Evolutionary conservation across 2,888 invertebrate genomes (phyloP).

Genomic region (Eupithecia inturbata): DNA sequence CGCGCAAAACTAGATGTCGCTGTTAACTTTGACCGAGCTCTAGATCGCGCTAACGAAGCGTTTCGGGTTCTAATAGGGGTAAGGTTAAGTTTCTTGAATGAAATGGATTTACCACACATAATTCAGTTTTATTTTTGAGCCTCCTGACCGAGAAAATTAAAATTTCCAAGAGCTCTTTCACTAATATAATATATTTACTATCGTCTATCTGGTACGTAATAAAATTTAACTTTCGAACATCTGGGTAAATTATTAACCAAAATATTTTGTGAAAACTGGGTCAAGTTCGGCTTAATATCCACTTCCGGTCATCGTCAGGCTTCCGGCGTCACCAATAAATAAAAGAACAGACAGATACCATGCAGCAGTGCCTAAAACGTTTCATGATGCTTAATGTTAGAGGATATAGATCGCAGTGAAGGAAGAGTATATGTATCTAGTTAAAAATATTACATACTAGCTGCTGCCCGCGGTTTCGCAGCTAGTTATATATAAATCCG

Average conservation of each 20-base stretch:
- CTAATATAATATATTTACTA: not conserved
- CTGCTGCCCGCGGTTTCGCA: no score
- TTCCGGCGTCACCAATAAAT: not conserved
- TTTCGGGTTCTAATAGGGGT: no score
- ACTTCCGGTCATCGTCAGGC: not conserved
- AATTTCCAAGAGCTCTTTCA: constrained; percentile 2
- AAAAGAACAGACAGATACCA: not conserved
- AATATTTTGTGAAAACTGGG: not conserved
- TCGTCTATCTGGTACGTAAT: not conserved
- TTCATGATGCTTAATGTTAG: not conserved
- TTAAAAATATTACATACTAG: no score
- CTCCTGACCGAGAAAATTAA: no score
- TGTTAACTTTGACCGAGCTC: no score
- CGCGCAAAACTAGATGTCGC: no score
- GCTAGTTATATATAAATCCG: not conserved
- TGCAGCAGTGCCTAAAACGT: no score
- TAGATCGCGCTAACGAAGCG: no score
- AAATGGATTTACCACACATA: no score
- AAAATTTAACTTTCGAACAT: not conserved
- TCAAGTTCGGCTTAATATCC: not conserved
- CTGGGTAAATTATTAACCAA: not conserved
- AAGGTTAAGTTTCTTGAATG: no score
- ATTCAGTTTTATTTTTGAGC: no score
- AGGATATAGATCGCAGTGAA: not conserved
- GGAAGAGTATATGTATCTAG: no score